Evolutionary conservation across 1,140 invertebrate genomes (phyloP), one percentile per base, ranked within the genome.

Genomic region (Bemisia tabaci): DNA sequence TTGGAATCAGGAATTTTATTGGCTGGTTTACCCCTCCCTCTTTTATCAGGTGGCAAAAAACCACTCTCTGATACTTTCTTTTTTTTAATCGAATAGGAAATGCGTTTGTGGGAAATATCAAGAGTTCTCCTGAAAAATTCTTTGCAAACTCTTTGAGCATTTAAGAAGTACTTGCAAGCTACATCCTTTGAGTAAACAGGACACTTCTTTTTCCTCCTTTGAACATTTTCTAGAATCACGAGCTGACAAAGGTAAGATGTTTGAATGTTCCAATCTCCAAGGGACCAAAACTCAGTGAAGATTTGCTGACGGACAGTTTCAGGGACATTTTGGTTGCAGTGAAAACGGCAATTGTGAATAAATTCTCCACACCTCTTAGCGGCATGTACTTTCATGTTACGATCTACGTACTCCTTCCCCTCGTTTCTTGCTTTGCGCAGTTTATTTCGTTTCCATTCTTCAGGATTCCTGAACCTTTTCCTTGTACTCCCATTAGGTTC

Each of bases 201-300:
- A 25, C 22, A 39, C 0, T 22, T 12, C 22, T 25, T 67, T 48
- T 65, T 33, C 25, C 62, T 65, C 26, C 63, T n/a, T n/a, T n/a
- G n/a, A n/a, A n/a, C n/a, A n/a, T n/a, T n/a, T n/a, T n/a, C n/a
- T n/a, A n/a, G n/a, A n/a, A n/a, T n/a, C n/a, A n/a, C n/a, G n/a
- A n/a, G n/a, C n/a, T n/a, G n/a, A n/a, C n/a, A n/a, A n/a, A 68
- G 33, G 48, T 63, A 68, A 33, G 68, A 22, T n/a, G 64, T 48
- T 61, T 75, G 68, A 23, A 69, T 33, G 21, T 69, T 62, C 65
- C 62, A 63, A 63, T 69, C 27, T 59, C 69, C 69, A 26, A 70
- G 1, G 67, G 67, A 12, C 68, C 69, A 69, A 27, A 64, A 70
- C 22, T 70, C 21, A 22, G 67, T 60, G 39, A 70, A 69, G 1